phyloP scores from a whole-genome alignment of 2,113 vertebrate species.

The Panurus biarmicus region DNA sequence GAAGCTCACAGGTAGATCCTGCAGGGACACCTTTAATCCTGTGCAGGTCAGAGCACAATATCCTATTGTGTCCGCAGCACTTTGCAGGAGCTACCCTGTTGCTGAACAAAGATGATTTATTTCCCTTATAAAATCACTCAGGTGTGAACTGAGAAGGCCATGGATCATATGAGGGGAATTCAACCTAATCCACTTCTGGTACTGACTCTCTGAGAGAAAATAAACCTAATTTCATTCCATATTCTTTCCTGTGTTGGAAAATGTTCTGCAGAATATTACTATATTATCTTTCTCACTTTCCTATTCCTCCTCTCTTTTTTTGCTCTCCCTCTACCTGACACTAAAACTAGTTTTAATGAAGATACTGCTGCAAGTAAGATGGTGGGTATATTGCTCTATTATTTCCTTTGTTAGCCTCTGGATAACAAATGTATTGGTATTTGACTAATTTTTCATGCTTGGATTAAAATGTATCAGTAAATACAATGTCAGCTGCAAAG shows the following conservation, averaged over 20 bases:
- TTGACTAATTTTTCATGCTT: conserved; percentile 24
- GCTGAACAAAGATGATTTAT: background rate
- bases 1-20: background rate
- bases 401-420: background rate
- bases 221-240: background rate
- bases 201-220: background rate
- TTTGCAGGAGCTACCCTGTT: background rate
- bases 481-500: background rate
- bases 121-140: background rate
- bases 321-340: background rate
- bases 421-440: conserved; percentile 29
- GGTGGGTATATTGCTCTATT: background rate
- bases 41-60: fast-evolving
- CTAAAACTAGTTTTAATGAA: background rate
- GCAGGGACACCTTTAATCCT: background rate
- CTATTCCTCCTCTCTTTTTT: background rate
- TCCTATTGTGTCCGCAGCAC: background rate
- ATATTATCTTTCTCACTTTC: background rate
- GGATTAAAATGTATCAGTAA: conserved; percentile 30
- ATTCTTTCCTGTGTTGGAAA: background rate
- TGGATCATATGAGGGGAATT: background rate
- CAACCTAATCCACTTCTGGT: background rate
- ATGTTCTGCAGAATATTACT: background rate
- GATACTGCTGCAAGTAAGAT: background rate
- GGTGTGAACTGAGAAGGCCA: background rate